Evolutionary conservation across 2,113 vertebrate species (phyloP).

Genomic region (rabbit (Oryctolagus cuniculus)): mOryCun1.1 NC_091445.1:57791001-57791500

Average conservation of each 20-base stretch:
- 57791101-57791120: slow-evolving; percentile 58
- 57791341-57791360: slow-evolving; percentile 21
- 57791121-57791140: slow-evolving; percentile 81
- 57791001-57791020: slow-evolving; percentile 69
- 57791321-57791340: slow-evolving; percentile 27
- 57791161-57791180: slow-evolving; percentile 80
- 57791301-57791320: slow-evolving; percentile 34
- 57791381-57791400: slow-evolving; percentile 17
- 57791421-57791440: neutral
- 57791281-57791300: slow-evolving; percentile 43
- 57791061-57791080: slow-evolving; percentile 74
- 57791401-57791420: slow-evolving; percentile 21
- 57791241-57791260: slow-evolving; percentile 58
- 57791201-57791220: slow-evolving; percentile 56
- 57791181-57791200: slow-evolving; percentile 71
- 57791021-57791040: slow-evolving; percentile 61
- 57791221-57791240: slow-evolving; percentile 62
- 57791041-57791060: slow-evolving; percentile 73
- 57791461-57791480: neutral
- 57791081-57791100: slow-evolving; percentile 77
- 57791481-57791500: too few species aligned
- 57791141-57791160: slow-evolving; percentile 69
- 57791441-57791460: neutral
- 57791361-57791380: neutral
- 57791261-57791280: slow-evolving; percentile 60